Base-by-base conservation (phyloP, 2,797 vertebrate species). In the Poeciliopsis gracilis region DNA sequence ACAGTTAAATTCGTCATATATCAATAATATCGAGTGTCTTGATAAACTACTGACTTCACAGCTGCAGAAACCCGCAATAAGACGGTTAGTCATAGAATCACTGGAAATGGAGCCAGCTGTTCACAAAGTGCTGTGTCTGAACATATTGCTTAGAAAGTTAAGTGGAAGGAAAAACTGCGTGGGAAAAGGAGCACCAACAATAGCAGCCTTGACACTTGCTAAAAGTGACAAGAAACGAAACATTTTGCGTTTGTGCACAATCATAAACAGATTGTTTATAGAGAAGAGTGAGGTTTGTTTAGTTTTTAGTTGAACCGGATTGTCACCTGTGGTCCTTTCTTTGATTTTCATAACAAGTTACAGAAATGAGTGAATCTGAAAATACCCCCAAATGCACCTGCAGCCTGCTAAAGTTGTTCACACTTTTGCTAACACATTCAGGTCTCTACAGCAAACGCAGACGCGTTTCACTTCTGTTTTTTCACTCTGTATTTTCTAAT, bases 401-500 rank as follows among this genome's bases (percentile, higher is more conserved):
- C 5, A 25, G 23, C 30, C 8, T 70, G 49, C 4, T 23, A 36
- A 73, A 59, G 77, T 72, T 70, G 10, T 41, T 67, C 46, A 5
- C 76, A 49, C 53, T 71, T 28, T 8, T 71, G 73, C 8, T 47
- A 57, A 5, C 16, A 72, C 67, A 38, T 20, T 28, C 1, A 33
- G 63, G 10, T 49, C 20, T 4, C 25, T 10, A 67, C 38, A 77
- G 30, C 18, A 33, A 84, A 79, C 49, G 67, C 85, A 88, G 79
- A 71, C 83, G 1, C 9, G 73, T 90, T 82, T 90, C 86, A 88
- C 82, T 92, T 88, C 87, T 84, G 46, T 77, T 88, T 87, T 84
- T 82, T 66, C 43, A 11, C 43, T n/a, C 33, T 74, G 49, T 82
- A 75, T 81, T 82, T 81, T 13, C 75, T 51, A 18, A 74, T 76